Evolutionary conservation across 2,113 vertebrate species (phyloP).

Genomic region (Lichenostomus cassidix): DNA sequence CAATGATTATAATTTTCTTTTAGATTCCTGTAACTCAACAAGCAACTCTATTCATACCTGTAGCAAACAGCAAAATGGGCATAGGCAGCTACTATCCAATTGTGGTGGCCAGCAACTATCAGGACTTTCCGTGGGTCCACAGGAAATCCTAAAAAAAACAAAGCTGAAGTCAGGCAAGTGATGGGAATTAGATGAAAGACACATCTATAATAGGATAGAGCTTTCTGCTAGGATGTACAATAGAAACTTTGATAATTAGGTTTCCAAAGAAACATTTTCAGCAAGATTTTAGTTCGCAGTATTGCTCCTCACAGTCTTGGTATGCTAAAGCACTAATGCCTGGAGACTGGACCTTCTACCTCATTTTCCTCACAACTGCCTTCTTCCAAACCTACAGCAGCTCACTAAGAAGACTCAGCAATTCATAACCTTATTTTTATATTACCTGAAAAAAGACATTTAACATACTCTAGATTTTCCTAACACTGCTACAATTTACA

Average conservation of each 20-base stretch:
- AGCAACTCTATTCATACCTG: constrained; percentile 77
- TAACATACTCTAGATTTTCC: neutral
- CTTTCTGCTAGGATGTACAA: neutral
- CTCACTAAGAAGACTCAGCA: neutral
- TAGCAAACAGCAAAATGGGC: constrained; percentile 98
- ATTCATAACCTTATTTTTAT: neutral
- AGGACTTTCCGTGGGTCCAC: constrained; percentile 95
- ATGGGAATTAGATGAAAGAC: neutral
- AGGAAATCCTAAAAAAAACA: constrained; percentile 77
- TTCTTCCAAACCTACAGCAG: neutral
- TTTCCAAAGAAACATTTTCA: neutral
- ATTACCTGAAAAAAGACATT: neutral
- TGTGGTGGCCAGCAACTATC: constrained; percentile 95
- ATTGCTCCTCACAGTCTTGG: neutral
- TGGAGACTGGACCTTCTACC: neutral
- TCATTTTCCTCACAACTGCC: neutral
- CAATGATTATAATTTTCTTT: neutral
- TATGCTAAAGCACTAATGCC: neutral
- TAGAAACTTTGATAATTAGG: neutral
- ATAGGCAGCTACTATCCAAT: constrained; percentile 98
- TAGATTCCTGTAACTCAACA: neutral
- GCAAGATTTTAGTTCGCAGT: neutral
- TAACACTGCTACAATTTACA: neutral
- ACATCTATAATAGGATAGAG: neutral
- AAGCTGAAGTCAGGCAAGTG: neutral